Evolutionary conservation across 2,797 vertebrate genomes (phyloP).

Genomic region (Tauraco hartlaubi): DNA sequence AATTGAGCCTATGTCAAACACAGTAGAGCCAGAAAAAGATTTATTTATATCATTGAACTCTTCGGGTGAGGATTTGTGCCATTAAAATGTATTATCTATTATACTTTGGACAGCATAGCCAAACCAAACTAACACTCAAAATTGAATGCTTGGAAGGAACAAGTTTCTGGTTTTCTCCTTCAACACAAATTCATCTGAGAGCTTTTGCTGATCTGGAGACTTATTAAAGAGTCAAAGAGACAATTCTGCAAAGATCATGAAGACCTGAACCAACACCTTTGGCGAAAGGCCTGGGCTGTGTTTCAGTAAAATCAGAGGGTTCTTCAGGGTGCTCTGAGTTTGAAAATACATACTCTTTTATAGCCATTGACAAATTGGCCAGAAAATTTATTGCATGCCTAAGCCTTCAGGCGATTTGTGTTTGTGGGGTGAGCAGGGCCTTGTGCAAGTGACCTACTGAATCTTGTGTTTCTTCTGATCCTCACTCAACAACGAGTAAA

Average conservation of each 20-base stretch:
- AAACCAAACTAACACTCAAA: background rate
- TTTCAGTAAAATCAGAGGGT: background rate
- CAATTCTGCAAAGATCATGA: background rate
- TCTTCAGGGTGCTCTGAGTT: background rate
- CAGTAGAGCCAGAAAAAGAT: conserved; percentile 31
- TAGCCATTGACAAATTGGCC: background rate
- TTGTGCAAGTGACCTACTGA: background rate
- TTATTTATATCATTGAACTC: conserved; percentile 38
- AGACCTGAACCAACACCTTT: background rate
- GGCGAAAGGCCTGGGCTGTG: background rate
- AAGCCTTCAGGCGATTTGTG: background rate
- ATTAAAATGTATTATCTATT: conserved; percentile 58
- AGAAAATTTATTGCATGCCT: background rate
- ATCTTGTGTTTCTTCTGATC: background rate
- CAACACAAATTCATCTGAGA: background rate
- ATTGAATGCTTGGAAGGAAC: background rate
- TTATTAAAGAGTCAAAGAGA: background rate
- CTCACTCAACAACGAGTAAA: background rate
- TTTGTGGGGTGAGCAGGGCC: background rate
- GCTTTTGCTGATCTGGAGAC: background rate
- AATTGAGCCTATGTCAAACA: conserved; percentile 63
- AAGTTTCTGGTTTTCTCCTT: background rate
- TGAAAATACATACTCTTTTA: background rate
- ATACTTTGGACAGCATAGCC: conserved; percentile 1
- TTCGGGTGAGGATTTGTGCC: background rate